Conservation (phyloP, 2,113 vertebrate species). For the Sitta europaea region DNA sequence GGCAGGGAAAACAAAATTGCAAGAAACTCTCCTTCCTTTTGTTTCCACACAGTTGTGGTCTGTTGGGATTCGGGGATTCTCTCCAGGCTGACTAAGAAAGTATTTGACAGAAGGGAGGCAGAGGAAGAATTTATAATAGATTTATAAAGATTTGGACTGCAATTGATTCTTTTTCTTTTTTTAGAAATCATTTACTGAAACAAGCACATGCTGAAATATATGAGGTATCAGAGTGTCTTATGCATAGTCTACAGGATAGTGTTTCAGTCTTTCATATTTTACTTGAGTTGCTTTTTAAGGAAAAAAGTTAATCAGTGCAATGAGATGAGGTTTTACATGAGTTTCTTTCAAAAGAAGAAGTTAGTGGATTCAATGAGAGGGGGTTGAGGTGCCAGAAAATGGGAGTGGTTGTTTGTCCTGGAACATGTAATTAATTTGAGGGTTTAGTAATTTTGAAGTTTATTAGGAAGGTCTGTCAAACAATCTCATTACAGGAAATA, state of each 20-base stretch:
- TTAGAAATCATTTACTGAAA: neutral
- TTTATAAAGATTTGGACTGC: neutral
- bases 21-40: neutral
- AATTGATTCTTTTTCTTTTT: neutral
- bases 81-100: neutral
- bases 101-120: neutral
- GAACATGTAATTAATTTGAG: neutral
- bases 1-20: neutral
- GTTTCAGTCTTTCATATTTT: neutral
- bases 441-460: neutral
- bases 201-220: neutral
- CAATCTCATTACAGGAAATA: neutral
- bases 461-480: neutral
- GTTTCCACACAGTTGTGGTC: neutral
- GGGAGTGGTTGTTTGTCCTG: neutral
- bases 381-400: neutral
- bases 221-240: neutral
- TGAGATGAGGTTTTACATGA: neutral
- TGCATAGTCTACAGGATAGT: neutral
- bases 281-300: neutral
- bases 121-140: neutral
- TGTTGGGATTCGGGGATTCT: neutral
- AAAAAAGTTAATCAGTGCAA: neutral
- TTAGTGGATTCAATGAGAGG: neutral
- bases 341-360: neutral